Evolutionary conservation across 2,888 invertebrate species (phyloP), one percentile per base, ranked within the genome.

Genomic region (Clistopyga incitator): DNA sequence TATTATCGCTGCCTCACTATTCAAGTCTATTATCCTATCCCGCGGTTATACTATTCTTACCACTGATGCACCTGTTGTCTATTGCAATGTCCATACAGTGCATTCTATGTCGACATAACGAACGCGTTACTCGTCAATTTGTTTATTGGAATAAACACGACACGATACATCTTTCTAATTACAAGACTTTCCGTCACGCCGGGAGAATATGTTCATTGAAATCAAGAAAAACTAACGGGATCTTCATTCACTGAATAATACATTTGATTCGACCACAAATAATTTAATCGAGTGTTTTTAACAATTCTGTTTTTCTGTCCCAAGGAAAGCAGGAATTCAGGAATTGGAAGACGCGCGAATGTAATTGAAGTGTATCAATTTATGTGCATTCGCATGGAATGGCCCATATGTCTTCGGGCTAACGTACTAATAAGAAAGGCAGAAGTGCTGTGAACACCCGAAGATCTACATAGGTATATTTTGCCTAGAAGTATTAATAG

Each of bases 11-110:
- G 64, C 8, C 61, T 52, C n/a, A 18, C 18, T 54, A 15, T 20
- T 29, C 71, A 42, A 13, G 70, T 34, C 45, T 42, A 70, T 52
- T 54, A 15, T 10, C 56, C 42, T 18, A 70, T 70, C 11, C 15
- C 47, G 67, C 56, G 3, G n/a, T 29, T 56, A 20, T 61, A 54
- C 29, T 6, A 23, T 23, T 25, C 25, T 56, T 54, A 67, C 38
- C 11, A 18, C 42, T 15, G 61, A 34, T 77, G 56, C 77, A 77
- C 77, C 67, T 68, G 77, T 34, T 47, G 54, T 61, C 8, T 18
- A n/a, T 61, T 18, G 34, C 34, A 61, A 18, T 29, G 34, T 61
- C 10, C 8, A n/a, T 34, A 61, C 18, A 15, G 61, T 18, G 61
- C 34, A 18, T n/a, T 61, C 15, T 34, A 34, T 29, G 61, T 34